Evolutionary conservation across 2,113 vertebrate species (phyloP), one percentile per base, ranked within the genome.

Genomic region (Pipa parva): DNA sequence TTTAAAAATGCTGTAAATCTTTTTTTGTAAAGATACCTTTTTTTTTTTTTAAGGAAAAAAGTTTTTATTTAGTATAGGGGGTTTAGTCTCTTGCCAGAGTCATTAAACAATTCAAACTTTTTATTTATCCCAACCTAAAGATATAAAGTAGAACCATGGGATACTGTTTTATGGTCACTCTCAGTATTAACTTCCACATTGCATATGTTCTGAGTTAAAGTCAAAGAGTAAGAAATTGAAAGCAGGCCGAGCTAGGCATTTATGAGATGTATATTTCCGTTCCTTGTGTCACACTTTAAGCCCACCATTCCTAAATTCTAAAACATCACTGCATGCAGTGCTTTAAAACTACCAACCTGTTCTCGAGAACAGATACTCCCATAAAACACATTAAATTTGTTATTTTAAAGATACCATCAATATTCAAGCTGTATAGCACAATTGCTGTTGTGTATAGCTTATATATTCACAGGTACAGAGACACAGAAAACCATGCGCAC

Each of bases 221-320:
- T 42, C 64, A 77, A 60, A 33, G 21, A 54, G 3, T 10, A 7
- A 49, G 11, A 7, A 42, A 74, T 71, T n/a, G 2, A 26, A 76
- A 26, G 67, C 1, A 68, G 65, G 46, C 65, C 11, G 65, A 20
- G 20, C 45, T 33, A 59, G 46, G 58, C 42, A 68, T 68, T 68
- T 59, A 39, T 52, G 50, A 59, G 46, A 52, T 49, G 65, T 39
- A 49, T 56, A 52, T 51, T 66, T 66, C 54, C 63, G 36, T 17
- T 64, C 46, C 31, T 49, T 51, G 56, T 59, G 65, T 68, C 65
- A 68, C 65, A 59, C 24, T 48, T 39, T 42, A 10, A 58, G 54
- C 42, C 58, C 65, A 51, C 65, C 50, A 68, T 68, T 68, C 65
- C 45, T 68, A 68, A 68, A 68, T 68, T 59, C 59, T 59, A 42